Evolutionary conservation across 2,797 vertebrate species (phyloP).

Genomic region (Philypnodon macrostomus): DNA sequence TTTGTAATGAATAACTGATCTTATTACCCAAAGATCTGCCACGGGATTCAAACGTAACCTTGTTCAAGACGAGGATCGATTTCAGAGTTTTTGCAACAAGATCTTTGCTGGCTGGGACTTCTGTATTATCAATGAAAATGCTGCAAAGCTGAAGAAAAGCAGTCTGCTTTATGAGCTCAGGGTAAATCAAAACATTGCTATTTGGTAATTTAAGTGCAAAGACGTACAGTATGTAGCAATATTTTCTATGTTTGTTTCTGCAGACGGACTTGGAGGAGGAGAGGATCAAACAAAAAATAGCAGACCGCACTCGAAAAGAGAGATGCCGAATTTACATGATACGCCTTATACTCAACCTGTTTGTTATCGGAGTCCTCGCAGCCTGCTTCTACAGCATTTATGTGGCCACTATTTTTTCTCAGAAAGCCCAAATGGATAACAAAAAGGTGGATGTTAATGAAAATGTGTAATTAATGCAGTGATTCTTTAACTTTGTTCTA

Average conservation of each 20-base stretch:
- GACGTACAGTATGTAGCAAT: no score
- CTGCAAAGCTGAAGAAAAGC: slow-evolving; percentile 81
- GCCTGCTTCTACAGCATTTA: slow-evolving; percentile 92
- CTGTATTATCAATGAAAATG: slow-evolving; percentile 86
- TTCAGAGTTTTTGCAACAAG: slow-evolving; percentile 98
- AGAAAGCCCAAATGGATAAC: slow-evolving; percentile 61
- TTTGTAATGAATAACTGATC: background rate
- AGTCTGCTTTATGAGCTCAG: slow-evolving; percentile 88
- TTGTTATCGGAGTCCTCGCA: slow-evolving; percentile 81
- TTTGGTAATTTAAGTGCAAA: no score
- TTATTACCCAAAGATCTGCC: slow-evolving; percentile 76
- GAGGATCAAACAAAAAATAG: slow-evolving; percentile 85
- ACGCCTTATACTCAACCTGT: slow-evolving; percentile 84
- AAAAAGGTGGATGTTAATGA: slow-evolving; percentile 42
- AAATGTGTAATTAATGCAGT: background rate
- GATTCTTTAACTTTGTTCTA: background rate
- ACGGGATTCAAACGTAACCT: slow-evolving; percentile 88
- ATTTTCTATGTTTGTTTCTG: background rate
- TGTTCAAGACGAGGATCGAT: slow-evolving; percentile 84
- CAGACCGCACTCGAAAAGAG: slow-evolving; percentile 81
- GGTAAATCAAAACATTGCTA: slow-evolving; percentile 79
- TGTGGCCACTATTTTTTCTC: slow-evolving; percentile 85
- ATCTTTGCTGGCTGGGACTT: slow-evolving; percentile 97
- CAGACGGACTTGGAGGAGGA: slow-evolving; percentile 94
- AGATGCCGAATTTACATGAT: slow-evolving; percentile 83